Evolutionary conservation across 2,888 invertebrate species (phyloP), one percentile per base, ranked within the genome.

Genomic region (Toxonevra muliebris): DNA sequence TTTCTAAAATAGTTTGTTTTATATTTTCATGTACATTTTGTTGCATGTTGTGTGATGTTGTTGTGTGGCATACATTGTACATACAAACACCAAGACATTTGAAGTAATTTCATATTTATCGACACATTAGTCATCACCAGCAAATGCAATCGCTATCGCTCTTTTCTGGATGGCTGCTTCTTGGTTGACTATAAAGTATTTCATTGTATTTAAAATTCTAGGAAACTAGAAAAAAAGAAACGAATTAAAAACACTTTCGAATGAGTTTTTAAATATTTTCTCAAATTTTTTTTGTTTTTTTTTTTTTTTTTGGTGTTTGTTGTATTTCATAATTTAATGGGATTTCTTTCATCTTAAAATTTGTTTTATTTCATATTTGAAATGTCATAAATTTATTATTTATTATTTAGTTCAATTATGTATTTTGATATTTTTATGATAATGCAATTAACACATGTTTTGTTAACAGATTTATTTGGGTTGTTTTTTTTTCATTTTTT

Each of bases 361-460:
- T 74, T 75, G 73, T 75, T 70, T 79, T 74, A 75, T 78, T 76
- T 76, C 68, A 63, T 69, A 74, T 76, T 75, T 40, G 69, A 63
- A 69, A 62, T 73, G 68, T 61, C 69, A 71, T 79, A 73, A 77
- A 79, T 48, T 48, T 15, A 48, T 10, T 79, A 76, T 76, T 72
- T 73, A 71, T 72, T 73, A 71, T 30, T 30, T 30, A 7, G 30
- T 30, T 30, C 7, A 30, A 30, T 7, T 30, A 7, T 69, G 64
- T 63, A 65, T 64, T 69, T 59, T 11, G 13, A 9, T n/a, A 48
- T 61, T 74, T 77, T 76, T 72, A 80, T 76, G 79, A 68, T 74
- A 57, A 74, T 71, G 69, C 73, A 69, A 74, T 77, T 76, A 73
- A 79, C 75, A 79, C 75, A 80, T 79, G 75, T 75, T 74, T 72